Conservation (phyloP, 1,140 invertebrate genomes). For the Goniozus legneri region DNA sequence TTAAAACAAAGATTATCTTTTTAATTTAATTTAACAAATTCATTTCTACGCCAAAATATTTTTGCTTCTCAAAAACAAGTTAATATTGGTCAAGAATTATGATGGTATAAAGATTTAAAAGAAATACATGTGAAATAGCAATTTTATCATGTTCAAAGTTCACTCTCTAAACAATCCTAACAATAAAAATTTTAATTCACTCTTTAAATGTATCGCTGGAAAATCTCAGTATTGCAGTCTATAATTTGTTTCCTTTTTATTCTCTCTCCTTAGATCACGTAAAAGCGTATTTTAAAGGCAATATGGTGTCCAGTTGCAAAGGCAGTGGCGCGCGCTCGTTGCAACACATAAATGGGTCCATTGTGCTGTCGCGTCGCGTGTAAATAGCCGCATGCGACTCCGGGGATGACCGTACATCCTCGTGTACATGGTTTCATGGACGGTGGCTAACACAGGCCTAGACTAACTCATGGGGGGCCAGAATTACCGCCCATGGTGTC, state of each 20-base stretch:
- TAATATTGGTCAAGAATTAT: no score
- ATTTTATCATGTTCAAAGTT: background rate
- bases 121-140: background rate
- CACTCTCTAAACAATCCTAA: background rate
- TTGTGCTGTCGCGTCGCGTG: constrained; percentile 35
- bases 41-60: no score
- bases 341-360: constrained; percentile 41
- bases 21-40: no score
- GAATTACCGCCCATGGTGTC: constrained; percentile 28
- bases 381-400: constrained; percentile 28
- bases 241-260: no score
- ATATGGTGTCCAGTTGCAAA: constrained; percentile 44
- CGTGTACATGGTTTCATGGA: constrained; percentile 28
- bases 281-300: constrained; percentile 19
- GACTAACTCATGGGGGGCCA: constrained; percentile 26
- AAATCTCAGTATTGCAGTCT: background rate
- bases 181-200: background rate
- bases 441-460: constrained; percentile 1
- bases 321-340: constrained; percentile 21
- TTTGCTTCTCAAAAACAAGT: no score
- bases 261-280: no score
- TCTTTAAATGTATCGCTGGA: background rate
- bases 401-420: constrained; percentile 10
- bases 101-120: background rate
- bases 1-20: no score